Evolutionary conservation across 2,113 vertebrate genomes (phyloP), one percentile per base, ranked within the genome.

Genomic region (Hymenochirus boettgeri): DNA sequence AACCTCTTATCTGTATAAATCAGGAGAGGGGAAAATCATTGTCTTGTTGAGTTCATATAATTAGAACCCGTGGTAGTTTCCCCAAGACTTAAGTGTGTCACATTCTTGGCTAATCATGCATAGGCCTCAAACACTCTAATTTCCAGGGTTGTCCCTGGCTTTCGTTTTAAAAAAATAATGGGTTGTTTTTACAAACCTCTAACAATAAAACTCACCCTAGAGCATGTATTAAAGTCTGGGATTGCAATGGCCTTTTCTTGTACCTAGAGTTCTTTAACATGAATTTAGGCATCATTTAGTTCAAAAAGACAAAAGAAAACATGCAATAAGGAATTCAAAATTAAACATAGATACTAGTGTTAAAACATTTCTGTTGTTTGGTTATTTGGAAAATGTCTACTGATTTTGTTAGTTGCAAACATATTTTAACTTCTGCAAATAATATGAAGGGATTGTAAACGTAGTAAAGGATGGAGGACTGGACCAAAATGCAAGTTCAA

Each of bases 101-200:
- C 65, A 69, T 69, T 69, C 56, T 69, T 69, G 65, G 33, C 57
- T 69, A 69, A 60, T 69, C 65, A 69, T 39, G 57, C 65, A 58
- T 59, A 31, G 57, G 65, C 7, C 57, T 15, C 47, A 46, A 25
- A 51, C 18, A 18, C 57, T 24, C 35, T 60, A 69, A 69, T 60
- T 60, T 69, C 19, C 33, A 53, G 65, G 65, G 65, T 15, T 31
- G 64, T 39, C 47, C 48, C 57, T 27, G 47, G 35, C n/a, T n/a
- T 67, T 45, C 48, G 59, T 60, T 24, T 60, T 29, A 29, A 53
- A 53, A 62, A 59, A 69, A 69, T 59, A 60, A 58, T 52, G 31
- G 17, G 39, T 69, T 45, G 57, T 46, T 31, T 65, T 51, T 59
- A 58, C 64, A 31, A 52, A 31, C 8, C 47, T 45, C 18, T 60